Evolutionary conservation across 1,140 invertebrate genomes (phyloP).

Genomic region (Cherax quadricarinatus): DNA sequence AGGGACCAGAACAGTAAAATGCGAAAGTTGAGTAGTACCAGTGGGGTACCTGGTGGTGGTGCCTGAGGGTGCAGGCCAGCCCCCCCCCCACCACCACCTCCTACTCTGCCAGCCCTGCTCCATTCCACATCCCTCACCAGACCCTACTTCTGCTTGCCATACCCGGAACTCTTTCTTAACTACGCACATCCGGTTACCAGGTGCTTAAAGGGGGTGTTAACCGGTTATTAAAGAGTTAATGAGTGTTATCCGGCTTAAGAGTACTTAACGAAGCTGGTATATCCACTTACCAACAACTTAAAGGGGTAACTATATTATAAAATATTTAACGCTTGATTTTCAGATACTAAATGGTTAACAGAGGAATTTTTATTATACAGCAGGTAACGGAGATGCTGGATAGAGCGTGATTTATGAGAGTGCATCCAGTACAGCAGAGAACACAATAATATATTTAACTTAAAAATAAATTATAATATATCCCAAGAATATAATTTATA

Average conservation of each 20-base stretch:
- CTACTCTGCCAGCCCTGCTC: background rate
- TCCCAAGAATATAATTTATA: too few species aligned
- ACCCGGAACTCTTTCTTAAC: slow-evolving; percentile 33
- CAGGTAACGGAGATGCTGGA: too few species aligned
- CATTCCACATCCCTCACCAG: background rate
- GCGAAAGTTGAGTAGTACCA: background rate
- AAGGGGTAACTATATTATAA: background rate
- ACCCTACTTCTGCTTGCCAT: slow-evolving; percentile 10
- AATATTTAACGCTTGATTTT: background rate
- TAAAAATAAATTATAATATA: too few species aligned
- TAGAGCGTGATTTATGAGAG: too few species aligned
- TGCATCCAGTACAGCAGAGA: too few species aligned
- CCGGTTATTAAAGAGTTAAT: background rate
- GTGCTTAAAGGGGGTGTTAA: background rate
- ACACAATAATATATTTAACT: too few species aligned
- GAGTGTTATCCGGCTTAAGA: background rate
- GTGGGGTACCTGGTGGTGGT: background rate
- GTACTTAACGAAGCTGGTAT: too few species aligned
- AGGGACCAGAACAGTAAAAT: background rate
- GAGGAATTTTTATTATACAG: too few species aligned
- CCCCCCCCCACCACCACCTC: slow-evolving; percentile 2
- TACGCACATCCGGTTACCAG: slow-evolving; percentile 17
- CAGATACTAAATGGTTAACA: too few species aligned
- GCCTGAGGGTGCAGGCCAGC: slow-evolving; percentile 12
- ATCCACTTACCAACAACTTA: background rate